Percentiles rank a stretch among this genome's conserved stretches.
These are phyloP conservation scores for Tiliacea aurago DNA, from an alignment of 2,888 invertebrate species.

Conservation along the genomic window DNA sequence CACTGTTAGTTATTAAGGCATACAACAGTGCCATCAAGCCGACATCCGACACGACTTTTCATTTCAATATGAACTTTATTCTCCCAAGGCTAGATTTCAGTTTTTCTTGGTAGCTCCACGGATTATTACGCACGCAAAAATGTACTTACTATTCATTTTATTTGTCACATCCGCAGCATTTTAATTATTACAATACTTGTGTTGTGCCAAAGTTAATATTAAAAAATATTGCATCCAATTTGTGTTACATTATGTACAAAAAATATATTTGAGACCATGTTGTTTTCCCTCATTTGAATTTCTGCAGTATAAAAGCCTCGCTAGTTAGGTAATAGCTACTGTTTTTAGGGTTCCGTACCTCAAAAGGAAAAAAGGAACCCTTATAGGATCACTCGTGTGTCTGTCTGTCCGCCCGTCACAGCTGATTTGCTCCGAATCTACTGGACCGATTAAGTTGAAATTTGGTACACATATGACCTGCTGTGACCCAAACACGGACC, in stretches of 20 bases:
- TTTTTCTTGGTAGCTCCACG: slow-evolving; percentile 20
- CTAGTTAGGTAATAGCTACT: too few relatives aligned
- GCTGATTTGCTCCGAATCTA: too few relatives aligned
- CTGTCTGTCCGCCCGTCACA: too few relatives aligned
- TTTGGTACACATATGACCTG: too few relatives aligned
- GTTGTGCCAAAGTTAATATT: slow-evolving; percentile 36
- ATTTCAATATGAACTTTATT: slow-evolving; percentile 58
- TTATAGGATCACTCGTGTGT: too few relatives aligned
- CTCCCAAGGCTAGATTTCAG: not conserved
- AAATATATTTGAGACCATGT: not conserved
- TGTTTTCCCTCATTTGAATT: not conserved
- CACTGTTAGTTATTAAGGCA: slow-evolving; percentile 68
- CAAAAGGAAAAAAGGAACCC: too few relatives aligned
- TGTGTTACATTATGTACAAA: not conserved
- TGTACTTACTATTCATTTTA: slow-evolving; percentile 66
- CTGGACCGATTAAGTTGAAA: too few relatives aligned
- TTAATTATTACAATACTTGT: slow-evolving; percentile 62
- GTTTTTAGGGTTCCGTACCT: too few relatives aligned
- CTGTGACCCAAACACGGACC: too few relatives aligned
- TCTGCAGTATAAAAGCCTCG: not conserved
- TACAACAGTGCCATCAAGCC: slow-evolving; percentile 64
- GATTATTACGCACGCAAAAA: slow-evolving; percentile 66
- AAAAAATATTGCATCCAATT: slow-evolving; percentile 33
- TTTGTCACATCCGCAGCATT: slow-evolving; percentile 63
- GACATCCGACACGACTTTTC: slow-evolving; percentile 32